Percentiles rank a stretch among this genome's conserved stretches.
Evolutionary conservation across 2,113 vertebrate genomes (phyloP).

Genomic region (Balaeniceps rex): DNA sequence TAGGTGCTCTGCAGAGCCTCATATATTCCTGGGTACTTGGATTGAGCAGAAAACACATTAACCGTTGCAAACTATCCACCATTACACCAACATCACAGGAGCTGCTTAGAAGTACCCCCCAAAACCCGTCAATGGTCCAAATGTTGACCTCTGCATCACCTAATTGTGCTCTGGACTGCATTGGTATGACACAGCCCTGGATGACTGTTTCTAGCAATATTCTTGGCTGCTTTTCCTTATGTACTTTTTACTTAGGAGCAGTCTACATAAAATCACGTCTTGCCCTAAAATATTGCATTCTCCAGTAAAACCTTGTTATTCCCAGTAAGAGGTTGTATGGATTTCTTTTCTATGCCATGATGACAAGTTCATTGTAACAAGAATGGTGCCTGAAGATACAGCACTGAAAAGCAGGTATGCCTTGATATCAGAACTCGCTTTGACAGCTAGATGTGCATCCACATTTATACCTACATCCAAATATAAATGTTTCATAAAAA

Average conservation of each 20-base stretch:
- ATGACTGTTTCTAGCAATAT: neutral
- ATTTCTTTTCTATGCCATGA: neutral
- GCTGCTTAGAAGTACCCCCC: neutral
- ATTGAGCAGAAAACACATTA: neutral
- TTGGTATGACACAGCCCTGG: neutral
- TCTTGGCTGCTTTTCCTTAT: neutral
- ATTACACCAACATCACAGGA: neutral
- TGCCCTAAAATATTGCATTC: neutral
- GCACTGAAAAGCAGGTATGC: neutral
- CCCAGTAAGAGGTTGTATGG: neutral
- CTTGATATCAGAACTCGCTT: neutral
- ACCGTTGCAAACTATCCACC: neutral
- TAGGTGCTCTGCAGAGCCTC: neutral
- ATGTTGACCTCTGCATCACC: neutral
- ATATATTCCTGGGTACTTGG: neutral
- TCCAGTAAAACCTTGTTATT: neutral
- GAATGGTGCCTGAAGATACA: neutral
- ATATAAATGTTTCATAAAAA: neutral
- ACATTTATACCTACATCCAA: neutral
- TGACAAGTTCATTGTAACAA: neutral
- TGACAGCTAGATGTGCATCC: neutral
- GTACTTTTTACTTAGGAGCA: neutral
- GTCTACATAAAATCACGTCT: neutral
- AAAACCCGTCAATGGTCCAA: neutral
- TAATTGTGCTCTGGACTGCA: neutral